Base-by-base conservation (phyloP, 2,888 invertebrate genomes). In the Xestia ashworthii region DNA sequence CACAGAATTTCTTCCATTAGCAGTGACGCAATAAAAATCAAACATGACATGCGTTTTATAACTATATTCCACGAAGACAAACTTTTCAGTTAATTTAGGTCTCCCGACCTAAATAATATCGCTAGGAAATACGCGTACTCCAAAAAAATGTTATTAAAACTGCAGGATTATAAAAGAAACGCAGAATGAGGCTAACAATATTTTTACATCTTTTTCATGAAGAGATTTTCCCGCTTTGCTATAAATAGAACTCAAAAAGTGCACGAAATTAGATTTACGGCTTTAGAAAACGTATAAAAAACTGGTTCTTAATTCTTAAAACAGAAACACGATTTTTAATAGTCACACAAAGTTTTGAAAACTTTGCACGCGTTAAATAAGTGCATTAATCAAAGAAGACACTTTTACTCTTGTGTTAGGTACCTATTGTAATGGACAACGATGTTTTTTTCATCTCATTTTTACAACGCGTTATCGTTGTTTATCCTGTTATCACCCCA, bases 401-500 rank as follows among this genome's bases (percentile, higher is more conserved):
- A 41, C 38, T 68, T 67, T 41, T 12, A 3, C 22, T 55, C 3
- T 14, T 16, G 5, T 16, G 9, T 50, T 25, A 58, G 55, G 16
- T 41, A n/a, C n/a, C n/a, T n/a, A 44, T 50, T 60, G 0, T 6
- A 50, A 77, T 1, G 0, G 1, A 55, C n/a, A 71, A 9, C 0
- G 0, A 3, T 19, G 9, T 14, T 38, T 50, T 65, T 65, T 66
- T 22, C 25, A 53, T 38, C 22, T 64, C 3, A n/a, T 74, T 5
- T 46, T 72, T 50, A 82, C 74, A 70, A 55, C 68, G 72, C 72
- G 46, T 71, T 38, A 58, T 83, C 79, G 72, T 83, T 84, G 81
- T 80, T 72, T 78, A 80, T 82, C 66, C 84, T 82, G 84, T 86
- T 88, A 82, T 87, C 89, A 84, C 81, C 85, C 90, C 91, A 85